Conservation (phyloP, 2,888 invertebrate species). For the Crioceris asparagi region DNA sequence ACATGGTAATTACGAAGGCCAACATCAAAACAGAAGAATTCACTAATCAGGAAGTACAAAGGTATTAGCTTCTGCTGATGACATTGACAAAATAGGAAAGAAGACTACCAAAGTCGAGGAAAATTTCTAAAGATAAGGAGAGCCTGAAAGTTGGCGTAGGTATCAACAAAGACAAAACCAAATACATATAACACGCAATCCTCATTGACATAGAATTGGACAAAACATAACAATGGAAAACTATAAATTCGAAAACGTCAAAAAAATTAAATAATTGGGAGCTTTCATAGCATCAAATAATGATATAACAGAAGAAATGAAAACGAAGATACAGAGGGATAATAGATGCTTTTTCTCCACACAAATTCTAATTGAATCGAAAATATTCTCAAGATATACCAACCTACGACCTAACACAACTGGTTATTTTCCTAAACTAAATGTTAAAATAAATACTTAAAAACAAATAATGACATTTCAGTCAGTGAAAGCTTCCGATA, state of each 20-base stretch:
- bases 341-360: not conserved
- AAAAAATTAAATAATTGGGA: not conserved
- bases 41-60: not conserved
- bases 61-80: too few relatives aligned
- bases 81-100: too few relatives aligned
- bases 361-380: not conserved
- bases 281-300: not conserved
- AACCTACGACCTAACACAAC: too few relatives aligned
- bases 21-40: not conserved
- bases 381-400: not conserved
- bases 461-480: too few relatives aligned
- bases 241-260: not conserved
- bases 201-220: not conserved
- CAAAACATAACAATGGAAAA: not conserved
- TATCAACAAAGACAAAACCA: too few relatives aligned
- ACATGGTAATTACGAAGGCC: not conserved
- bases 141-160: not conserved
- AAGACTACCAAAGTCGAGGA: not conserved
- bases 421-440: too few relatives aligned
- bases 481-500: too few relatives aligned
- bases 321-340: not conserved
- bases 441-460: too few relatives aligned
- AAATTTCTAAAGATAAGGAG: not conserved
- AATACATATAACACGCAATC: not conserved
- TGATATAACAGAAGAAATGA: not conserved